Base-by-base conservation (phyloP, 2,797 vertebrate genomes). In the Percopsis omiscomaycus region DNA sequence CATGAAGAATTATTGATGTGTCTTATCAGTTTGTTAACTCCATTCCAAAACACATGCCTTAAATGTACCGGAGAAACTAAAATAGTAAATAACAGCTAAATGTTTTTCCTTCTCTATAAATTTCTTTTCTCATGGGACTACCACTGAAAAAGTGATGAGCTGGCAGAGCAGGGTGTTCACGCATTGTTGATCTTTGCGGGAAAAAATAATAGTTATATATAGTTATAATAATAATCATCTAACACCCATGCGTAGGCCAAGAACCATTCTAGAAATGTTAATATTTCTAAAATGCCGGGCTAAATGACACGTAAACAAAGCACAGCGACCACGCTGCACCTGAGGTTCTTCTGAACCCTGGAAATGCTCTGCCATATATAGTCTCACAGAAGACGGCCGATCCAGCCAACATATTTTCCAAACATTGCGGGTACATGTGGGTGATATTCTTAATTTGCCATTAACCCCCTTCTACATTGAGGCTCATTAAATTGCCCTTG, bases 121-220 rank as follows among this genome's bases (percentile, higher is more conserved):
- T 88, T 88, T 66, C 81, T 77, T 85, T 80, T 81, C 74, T 79
- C 53, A 85, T 61, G 67, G 75, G 64, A 80, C 51, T 51, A 69
- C 75, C 66, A 69, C 66, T 83, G 82, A 79, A 86, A 88, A 81
- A 59, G 74, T 73, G 55, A 27, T 29, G 54, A 60, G 69, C 78
- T 84, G 89, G 85, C 87, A 89, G 82, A 82, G 67, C 80, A 83
- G 30, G 58, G 69, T 75, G 75, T 82, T 48, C 54, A 66, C 74
- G 62, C 55, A 71, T 81, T 86, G 83, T 89, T 89, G 85, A 88
- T 90, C 84, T 87, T 78, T 77, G 66, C 75, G 61, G 78, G 71
- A 86, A 90, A 91, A 88, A 85, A 90, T 90, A 85, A 84, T 71
- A 88, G 81, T 73, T 64, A 82, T 68, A 37, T 37, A 37, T 37